Conservation (phyloP, 2,888 invertebrate species). For the Rhagophthalmus giganteus region DNA sequence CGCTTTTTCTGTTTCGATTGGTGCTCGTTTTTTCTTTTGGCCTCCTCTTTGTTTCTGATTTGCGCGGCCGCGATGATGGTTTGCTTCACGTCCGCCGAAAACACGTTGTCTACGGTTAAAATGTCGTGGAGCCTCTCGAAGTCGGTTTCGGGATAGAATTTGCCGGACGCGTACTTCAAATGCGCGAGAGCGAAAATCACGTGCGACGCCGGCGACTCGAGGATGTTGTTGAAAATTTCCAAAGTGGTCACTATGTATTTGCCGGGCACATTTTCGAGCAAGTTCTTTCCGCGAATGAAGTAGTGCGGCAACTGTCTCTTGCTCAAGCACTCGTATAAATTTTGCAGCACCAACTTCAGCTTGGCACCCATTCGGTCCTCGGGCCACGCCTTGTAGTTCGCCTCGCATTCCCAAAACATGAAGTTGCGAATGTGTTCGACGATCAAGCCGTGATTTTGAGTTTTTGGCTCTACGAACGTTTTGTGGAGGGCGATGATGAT, state of each 20-base stretch:
- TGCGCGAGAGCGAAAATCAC: conserved; percentile 70
- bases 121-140: conserved; percentile 54
- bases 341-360: conserved; percentile 64
- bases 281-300: conserved; percentile 71
- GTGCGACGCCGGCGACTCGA: conserved; percentile 73
- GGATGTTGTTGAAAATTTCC: conserved; percentile 66
- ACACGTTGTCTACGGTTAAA: conserved; percentile 31
- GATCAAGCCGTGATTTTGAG: conserved; percentile 66
- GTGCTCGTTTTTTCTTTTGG: background rate
- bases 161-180: conserved; percentile 62
- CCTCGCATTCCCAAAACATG: conserved; percentile 78
- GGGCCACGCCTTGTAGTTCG: conserved; percentile 69
- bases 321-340: conserved; percentile 65
- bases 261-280: conserved; percentile 71
- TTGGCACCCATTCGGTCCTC: conserved; percentile 74
- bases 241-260: conserved; percentile 67
- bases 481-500: conserved; percentile 71
- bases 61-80: conserved; percentile 1
- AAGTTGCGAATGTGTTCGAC: conserved; percentile 73
- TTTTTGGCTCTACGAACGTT: conserved; percentile 69
- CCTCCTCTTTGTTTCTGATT: background rate
- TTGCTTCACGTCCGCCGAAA: conserved; percentile 24
- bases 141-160: conserved; percentile 69
- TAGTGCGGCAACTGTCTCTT: conserved; percentile 69
- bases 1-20: conserved; percentile 1